phyloP scores from a whole-genome alignment of 1,140 invertebrate genomes.

The Matsumurasca onukii region DNA sequence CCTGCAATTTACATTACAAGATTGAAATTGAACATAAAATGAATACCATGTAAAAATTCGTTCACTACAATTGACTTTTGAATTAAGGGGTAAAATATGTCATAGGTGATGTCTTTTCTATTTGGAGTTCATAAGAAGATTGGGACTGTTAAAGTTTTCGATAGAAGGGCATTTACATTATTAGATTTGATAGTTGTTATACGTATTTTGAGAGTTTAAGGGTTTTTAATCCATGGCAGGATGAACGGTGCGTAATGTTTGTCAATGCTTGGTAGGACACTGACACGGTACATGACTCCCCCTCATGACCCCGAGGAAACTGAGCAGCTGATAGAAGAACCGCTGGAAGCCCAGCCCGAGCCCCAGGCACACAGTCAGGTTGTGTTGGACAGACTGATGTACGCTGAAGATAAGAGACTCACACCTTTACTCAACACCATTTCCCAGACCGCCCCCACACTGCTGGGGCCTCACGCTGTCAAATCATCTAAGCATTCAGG shows the following conservation, averaged over 20 bases:
- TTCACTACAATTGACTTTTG: too few relatives aligned
- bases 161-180: too few relatives aligned
- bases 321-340: neutral
- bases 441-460: slow-evolving; percentile 25
- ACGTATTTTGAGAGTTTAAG: too few relatives aligned
- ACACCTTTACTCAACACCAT: slow-evolving; percentile 34
- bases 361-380: neutral
- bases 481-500: slow-evolving; percentile 45
- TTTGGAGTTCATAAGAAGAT: too few relatives aligned
- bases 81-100: too few relatives aligned
- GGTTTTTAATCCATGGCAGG: too few relatives aligned
- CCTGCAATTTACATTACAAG: too few relatives aligned
- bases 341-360: neutral
- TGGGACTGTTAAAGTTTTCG: too few relatives aligned
- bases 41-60: too few relatives aligned
- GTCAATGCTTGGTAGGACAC: slow-evolving; percentile 33
- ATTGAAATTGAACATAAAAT: too few relatives aligned
- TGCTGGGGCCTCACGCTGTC: slow-evolving; percentile 36
- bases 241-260: neutral
- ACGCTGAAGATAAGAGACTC: slow-evolving; percentile 33
- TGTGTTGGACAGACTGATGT: slow-evolving; percentile 29
- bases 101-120: too few relatives aligned
- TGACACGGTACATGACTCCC: slow-evolving; percentile 42
- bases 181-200: too few relatives aligned
- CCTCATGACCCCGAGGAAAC: slow-evolving; percentile 21